Conservation (phyloP, 2,888 invertebrate genomes). For the Tubiluchus corallicola region DNA sequence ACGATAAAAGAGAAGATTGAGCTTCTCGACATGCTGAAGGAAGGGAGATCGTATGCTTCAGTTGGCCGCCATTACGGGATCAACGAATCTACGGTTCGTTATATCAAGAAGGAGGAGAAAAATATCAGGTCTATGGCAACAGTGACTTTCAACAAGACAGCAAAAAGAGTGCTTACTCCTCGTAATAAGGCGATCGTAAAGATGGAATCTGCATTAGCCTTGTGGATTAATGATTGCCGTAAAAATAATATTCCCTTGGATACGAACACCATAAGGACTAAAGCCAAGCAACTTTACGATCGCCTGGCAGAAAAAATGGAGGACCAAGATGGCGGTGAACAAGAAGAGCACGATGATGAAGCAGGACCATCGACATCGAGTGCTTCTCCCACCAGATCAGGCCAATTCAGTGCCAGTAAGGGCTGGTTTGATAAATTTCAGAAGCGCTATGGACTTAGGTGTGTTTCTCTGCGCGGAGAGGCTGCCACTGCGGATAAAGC, state of each 20-base stretch:
- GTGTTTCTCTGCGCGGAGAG: conserved; percentile 10
- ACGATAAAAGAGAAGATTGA: conserved; percentile 11
- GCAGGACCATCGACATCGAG: conserved; percentile 7
- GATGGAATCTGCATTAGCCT: conserved; percentile 7
- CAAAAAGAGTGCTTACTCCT: conserved; percentile 5
- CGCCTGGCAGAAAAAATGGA: conserved; percentile 8
- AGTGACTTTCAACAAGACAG: conserved; percentile 8
- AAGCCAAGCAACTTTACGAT: conserved; percentile 8
- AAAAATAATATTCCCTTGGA: conserved; percentile 8
- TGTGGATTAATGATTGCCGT: conserved; percentile 7
- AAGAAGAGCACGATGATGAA: conserved; percentile 7
- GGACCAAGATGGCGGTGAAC: too few relatives aligned
- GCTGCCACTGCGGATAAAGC: conserved; percentile 8
- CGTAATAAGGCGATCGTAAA: conserved; percentile 8
- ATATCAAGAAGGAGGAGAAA: too few relatives aligned
- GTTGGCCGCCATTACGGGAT: too few relatives aligned
- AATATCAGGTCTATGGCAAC: conserved; percentile 4
- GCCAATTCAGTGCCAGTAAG: too few relatives aligned
- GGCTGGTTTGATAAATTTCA: conserved; percentile 11
- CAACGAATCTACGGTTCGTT: too few relatives aligned
- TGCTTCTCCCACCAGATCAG: too few relatives aligned
- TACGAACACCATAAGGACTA: conserved; percentile 4
- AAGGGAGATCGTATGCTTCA: too few relatives aligned
- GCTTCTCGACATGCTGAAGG: conserved; percentile 8
- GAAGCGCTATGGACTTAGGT: conserved; percentile 9